Evolutionary conservation across 2,888 invertebrate species (phyloP), one percentile per base, ranked within the genome.

Genomic region (Platypus cylindrus): DNA sequence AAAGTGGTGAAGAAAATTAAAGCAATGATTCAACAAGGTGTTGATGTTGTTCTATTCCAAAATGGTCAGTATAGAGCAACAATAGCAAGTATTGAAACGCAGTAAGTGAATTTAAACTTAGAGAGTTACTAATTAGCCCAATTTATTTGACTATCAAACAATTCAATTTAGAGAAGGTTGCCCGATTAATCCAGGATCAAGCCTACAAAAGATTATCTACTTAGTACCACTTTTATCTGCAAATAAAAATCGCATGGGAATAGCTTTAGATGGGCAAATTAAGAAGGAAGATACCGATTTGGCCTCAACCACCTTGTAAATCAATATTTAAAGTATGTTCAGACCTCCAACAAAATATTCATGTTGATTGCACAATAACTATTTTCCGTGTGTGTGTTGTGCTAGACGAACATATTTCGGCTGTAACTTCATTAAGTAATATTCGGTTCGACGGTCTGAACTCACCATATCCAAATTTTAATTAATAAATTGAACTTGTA

Each of bases 1-100:
- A 94, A 94, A 58, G 78, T 87, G 37, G 91, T 94, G 43, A 94
- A 94, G 70, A 93, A 91, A 66, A 79, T 94, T 45, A 90, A 90
- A 65, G 82, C 86, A 4, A 78, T 87, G 74, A 79, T 91, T 34
- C 84, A 90, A 60, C 94, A 95, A 66, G 86, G 89, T 27, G 91
- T 94, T 14, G 94, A 94, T 64, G 90, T 94, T 36, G 85, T 91
- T 46, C 75, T 95, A 46, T 94, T 94, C 69, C 91, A 91, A 62
- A 90, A 86, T 57, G 94, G 94, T 0, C 91, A 93, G 59, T 94
- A 90, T 62, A 73, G 90, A 41, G 85, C 89, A 49, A 75, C 83
- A 2, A 86, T 95, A 34, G 85, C 90, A 35, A 79, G 79, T 48
- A 64, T 84, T 35, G 93, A 94, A 63, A 90, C 89, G 20, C 86